Base-by-base conservation (phyloP, 2,888 invertebrate genomes). In the Acanthosepion pharaonis region DNA sequence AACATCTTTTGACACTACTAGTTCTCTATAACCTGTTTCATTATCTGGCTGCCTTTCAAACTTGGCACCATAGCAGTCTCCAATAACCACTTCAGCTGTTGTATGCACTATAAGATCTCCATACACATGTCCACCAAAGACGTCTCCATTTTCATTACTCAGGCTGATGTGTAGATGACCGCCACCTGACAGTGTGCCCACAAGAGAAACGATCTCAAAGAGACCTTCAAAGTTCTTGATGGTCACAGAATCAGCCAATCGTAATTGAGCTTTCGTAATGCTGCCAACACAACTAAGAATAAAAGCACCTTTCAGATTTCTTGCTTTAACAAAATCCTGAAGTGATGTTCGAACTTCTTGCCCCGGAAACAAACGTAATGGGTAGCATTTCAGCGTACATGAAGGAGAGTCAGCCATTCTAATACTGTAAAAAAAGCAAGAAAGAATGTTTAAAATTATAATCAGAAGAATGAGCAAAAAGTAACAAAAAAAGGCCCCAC, bases 261-360 rank as follows among this genome's bases (percentile, higher is more conserved):
- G 96, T 20, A 97, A 96, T 0, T 96, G 97, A 23, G 97, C 97
- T 94, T 96, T 96, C 25, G 96, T 97, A 9, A 97, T 96, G 95
- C 97, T 97, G 8, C 97, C 97, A 93, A 97, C 97, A 96, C 97
- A 97, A 9, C 97, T 97, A 93, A 97, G 95, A 28, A 97, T 96
- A 95, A 97, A 97, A 15, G 97, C 97, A 9, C 97, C 97, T 33
- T 96, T 95, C 28, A 97, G 96, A 0, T 96, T 94, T 91, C 96
- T 95, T 23, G 95, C 94, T 33, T 95, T 94, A 11, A 96, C 96
- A 95, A 96, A 96, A 23, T 96, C 95, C 78, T 96, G 93, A 94
- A 97, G 95, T 55, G 95, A 94, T 48, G 96, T 94, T n/a, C 95
- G 96, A 64, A 97, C 95, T 94, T 97, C 97, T 94, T 97, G 96